Evolutionary conservation across 2,113 vertebrate genomes (phyloP), one percentile per base, ranked within the genome.

Genomic region (Eudyptes chrysolophus): DNA sequence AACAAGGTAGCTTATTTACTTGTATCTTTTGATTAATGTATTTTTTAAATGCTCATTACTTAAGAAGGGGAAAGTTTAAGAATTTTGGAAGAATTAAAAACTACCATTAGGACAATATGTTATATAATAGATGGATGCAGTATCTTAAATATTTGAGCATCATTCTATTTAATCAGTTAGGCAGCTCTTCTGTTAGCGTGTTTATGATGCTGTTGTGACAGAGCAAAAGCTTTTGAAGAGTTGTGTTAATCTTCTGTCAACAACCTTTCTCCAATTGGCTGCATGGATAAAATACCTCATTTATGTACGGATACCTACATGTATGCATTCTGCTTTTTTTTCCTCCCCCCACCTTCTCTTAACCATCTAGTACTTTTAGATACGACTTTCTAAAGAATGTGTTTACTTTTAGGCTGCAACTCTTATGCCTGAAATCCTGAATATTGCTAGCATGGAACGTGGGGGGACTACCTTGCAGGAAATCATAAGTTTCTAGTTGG

Each of bases 1-100:
- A 99, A 95, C 99, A 99, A 99, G 99, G 99, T 99, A 98, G 78
- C 74, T 92, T 66, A 60, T 77, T 95, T 92, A 74, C 44, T 89
- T 97, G 13, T 12, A 22, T 91, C 66, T 96, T 90, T 72, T 55
- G 20, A 87, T 54, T 24, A 46, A 74, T 69, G 13, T 54, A 4
- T 36, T 55, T 77, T 65, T 38, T 21, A 57, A 57, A 27, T 87
- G 30, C 25, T 69, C 7, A 3, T 30, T 87, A 11, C 13, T 66
- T 24, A 14, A 81, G 38, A 55, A 90, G 42, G n/a, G 29, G 27
- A 80, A 78, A 57, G 24, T 29, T 61, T 61, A 48, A 55, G 49
- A 61, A 38, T 86, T 89, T 69, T 64, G 40, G 32, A 83, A 79
- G 48, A 89, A 52, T 13, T 13, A 3, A 29, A 62, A 80, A 24